These are phyloP conservation scores for Tenthredo mesomela DNA, from an alignment of 2,888 invertebrate species.

Conservation along the genomic window DNA sequence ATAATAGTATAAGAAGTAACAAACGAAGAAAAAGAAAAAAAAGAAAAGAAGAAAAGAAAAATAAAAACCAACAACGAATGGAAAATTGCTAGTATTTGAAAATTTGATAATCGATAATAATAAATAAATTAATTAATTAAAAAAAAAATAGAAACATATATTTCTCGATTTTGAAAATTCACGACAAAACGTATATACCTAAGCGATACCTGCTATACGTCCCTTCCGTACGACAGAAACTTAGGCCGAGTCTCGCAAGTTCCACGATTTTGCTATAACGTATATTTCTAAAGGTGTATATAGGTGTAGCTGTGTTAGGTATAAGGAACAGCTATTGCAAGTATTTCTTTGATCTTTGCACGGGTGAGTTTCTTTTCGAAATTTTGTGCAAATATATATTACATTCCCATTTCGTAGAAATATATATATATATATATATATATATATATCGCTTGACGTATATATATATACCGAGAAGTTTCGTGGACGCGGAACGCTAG, in stretches of 20 bases:
- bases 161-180: background rate
- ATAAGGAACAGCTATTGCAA: background rate
- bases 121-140: background rate
- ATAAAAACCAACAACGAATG: background rate
- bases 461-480: too few relatives aligned
- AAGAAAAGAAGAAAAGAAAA: too few relatives aligned
- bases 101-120: background rate
- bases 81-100: background rate
- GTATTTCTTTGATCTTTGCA: constrained; percentile 5
- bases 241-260: background rate
- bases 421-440: too few relatives aligned
- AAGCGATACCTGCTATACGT: too few relatives aligned
- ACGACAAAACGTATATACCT: background rate
- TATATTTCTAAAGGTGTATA: background rate
- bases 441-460: background rate
- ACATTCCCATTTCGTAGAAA: constrained; percentile 13
- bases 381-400: background rate
- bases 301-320: background rate
- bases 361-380: background rate
- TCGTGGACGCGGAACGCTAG: too few relatives aligned
- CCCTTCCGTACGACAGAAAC: background rate
- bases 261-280: background rate
- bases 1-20: background rate
- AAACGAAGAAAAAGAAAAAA: background rate
- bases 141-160: background rate